Percentiles rank a stretch among this genome's conserved stretches.
Conservation (phyloP, 2,113 vertebrate species). For the Melanerpes aurifrons region DNA sequence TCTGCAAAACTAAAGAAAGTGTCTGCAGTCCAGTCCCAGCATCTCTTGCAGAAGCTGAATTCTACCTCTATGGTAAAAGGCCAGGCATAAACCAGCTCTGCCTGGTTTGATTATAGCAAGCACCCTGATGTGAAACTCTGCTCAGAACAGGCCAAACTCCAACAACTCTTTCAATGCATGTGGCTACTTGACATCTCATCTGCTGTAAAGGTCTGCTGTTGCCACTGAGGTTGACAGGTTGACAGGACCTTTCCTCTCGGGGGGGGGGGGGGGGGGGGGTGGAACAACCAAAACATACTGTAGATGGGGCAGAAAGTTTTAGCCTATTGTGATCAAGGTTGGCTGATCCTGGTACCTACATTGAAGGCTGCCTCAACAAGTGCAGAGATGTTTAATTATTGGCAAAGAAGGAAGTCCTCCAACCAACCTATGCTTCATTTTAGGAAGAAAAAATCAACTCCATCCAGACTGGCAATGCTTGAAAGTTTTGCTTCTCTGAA, state of each 20-base stretch:
- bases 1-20: neutral
- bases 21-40: neutral
- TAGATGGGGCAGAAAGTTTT: neutral
- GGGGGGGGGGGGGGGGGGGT: too few relatives aligned
- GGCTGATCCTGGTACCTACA: neutral
- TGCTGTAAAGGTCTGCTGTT: neutral
- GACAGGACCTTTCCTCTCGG: neutral
- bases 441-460: neutral
- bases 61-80: neutral
- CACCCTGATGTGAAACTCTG: neutral
- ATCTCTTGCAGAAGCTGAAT: neutral
- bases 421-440: neutral
- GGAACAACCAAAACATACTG: neutral
- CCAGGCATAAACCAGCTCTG: neutral
- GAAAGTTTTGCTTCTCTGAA: neutral
- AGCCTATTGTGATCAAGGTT: neutral
- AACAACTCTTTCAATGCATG: neutral
- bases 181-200: neutral
- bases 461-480: neutral
- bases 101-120: neutral
- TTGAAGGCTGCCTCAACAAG: constrained; percentile 1
- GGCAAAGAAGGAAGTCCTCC: constrained; percentile 19
- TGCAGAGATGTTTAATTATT: constrained; percentile 22
- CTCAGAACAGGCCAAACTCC: neutral
- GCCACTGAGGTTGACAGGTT: neutral